These are phyloP conservation scores for Lepidiolamprologus cunningtoni DNA, from an alignment of 2,113 vertebrate genomes.

Conservation along the genomic window DNA sequence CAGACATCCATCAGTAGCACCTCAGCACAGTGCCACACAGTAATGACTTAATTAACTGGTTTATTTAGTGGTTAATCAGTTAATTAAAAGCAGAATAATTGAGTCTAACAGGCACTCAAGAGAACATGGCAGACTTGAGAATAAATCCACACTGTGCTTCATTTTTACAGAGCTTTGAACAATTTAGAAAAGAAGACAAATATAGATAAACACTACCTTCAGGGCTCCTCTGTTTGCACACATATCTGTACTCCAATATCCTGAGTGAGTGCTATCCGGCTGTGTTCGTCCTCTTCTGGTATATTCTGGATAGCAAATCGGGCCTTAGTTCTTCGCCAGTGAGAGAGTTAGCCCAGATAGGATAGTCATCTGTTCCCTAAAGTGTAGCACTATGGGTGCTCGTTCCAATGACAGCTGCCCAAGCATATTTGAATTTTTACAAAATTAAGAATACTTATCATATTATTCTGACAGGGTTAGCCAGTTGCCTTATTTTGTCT, in stretches of 20 bases:
- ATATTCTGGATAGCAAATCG: background rate
- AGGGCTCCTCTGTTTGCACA: background rate
- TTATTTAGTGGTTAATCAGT: constrained; percentile 51
- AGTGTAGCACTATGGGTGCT: background rate
- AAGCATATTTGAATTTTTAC: background rate
- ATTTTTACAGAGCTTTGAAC: background rate
- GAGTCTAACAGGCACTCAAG: background rate
- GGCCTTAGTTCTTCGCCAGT: background rate
- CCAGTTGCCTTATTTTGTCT: accelerated
- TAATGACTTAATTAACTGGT: constrained; percentile 53
- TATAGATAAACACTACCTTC: background rate
- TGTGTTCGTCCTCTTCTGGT: background rate
- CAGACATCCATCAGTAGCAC: background rate
- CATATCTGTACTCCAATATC: background rate
- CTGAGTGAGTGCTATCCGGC: background rate
- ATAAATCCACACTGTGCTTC: background rate
- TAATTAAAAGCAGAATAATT: constrained; percentile 57
- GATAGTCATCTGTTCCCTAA: background rate
- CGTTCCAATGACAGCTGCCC: background rate
- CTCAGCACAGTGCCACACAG: background rate
- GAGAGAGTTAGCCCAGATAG: background rate
- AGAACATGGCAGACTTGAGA: constrained; percentile 11
- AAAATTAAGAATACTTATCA: background rate
- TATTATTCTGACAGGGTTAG: background rate
- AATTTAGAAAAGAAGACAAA: background rate